phyloP scores from a whole-genome alignment of 2,888 invertebrate species.

The Aphelenchoides bicaudatus region DNA sequence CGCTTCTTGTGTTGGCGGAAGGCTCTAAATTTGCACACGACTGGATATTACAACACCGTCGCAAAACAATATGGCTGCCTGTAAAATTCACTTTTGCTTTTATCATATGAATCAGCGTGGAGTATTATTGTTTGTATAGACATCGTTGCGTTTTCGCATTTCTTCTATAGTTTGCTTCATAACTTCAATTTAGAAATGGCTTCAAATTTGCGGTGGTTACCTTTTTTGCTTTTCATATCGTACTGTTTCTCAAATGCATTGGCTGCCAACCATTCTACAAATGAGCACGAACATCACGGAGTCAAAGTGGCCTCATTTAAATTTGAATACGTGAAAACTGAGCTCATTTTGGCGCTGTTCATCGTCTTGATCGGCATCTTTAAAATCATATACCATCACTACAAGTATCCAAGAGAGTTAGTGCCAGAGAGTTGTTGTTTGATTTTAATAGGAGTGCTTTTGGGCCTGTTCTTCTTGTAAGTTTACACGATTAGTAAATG shows the following conservation, averaged over 20 bases:
- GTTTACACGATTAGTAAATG: background rate
- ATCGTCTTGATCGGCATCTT: conserved; percentile 65
- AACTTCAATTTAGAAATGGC: background rate
- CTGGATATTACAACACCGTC: no score
- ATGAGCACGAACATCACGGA: conserved; percentile 25
- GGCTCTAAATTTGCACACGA: no score
- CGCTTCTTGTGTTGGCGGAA: no score
- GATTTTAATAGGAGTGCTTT: conserved; percentile 63
- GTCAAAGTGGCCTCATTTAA: conserved; percentile 43
- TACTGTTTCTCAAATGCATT: background rate
- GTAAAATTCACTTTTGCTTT: no score
- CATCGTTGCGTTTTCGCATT: no score
- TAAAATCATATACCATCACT: conserved; percentile 62
- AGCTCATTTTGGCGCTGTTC: conserved; percentile 64
- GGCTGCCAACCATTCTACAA: no score
- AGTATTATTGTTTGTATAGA: background rate
- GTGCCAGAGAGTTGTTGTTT: conserved; percentile 63
- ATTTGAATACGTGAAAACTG: conserved; percentile 61
- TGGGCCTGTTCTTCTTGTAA: conserved; percentile 27
- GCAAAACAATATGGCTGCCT: no score
- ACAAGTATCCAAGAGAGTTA: conserved; percentile 35
- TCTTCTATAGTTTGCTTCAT: no score
- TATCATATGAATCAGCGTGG: background rate
- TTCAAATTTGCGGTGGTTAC: background rate
- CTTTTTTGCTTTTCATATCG: background rate